A percentile compares a stretch with the other conserved stretches of the same genome.
These are phyloP conservation scores for Tragelaphus buxtoni DNA, from an alignment of 2,113 vertebrate genomes.

Conservation along the genomic window DNA sequence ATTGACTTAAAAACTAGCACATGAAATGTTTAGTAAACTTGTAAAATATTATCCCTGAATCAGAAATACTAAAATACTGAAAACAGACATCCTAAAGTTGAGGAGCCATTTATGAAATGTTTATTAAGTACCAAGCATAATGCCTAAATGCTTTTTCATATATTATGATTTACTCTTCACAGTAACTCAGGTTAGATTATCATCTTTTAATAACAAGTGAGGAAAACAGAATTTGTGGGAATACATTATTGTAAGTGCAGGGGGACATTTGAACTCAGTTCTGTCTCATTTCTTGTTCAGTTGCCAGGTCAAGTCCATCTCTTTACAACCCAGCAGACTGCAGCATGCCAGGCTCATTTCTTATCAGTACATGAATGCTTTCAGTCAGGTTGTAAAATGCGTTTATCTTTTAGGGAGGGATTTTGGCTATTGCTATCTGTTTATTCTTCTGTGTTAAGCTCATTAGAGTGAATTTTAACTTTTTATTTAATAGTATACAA, in stretches of 20 bases:
- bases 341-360: background rate
- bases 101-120: background rate
- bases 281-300: background rate
- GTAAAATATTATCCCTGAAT: background rate
- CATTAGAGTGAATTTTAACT: slow-evolving; percentile 4
- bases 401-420: background rate
- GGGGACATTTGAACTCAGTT: background rate
- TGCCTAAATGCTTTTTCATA: background rate
- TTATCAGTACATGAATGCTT: background rate
- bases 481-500: slow-evolving; percentile 7
- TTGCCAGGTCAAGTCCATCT: background rate
- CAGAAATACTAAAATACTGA: slow-evolving; percentile 13
- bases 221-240: slow-evolving; percentile 17
- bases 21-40: background rate
- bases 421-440: background rate
- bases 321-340: background rate
- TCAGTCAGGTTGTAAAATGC: background rate
- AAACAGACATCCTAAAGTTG: background rate
- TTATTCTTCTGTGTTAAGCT: background rate
- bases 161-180: background rate
- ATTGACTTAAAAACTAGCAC: background rate
- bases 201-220: background rate
- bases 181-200: background rate
- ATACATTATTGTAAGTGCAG: background rate
- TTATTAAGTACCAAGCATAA: background rate